Evolutionary conservation across 2,888 invertebrate genomes (phyloP), one percentile per base, ranked within the genome.

Genomic region (Allygus modestus): DNA sequence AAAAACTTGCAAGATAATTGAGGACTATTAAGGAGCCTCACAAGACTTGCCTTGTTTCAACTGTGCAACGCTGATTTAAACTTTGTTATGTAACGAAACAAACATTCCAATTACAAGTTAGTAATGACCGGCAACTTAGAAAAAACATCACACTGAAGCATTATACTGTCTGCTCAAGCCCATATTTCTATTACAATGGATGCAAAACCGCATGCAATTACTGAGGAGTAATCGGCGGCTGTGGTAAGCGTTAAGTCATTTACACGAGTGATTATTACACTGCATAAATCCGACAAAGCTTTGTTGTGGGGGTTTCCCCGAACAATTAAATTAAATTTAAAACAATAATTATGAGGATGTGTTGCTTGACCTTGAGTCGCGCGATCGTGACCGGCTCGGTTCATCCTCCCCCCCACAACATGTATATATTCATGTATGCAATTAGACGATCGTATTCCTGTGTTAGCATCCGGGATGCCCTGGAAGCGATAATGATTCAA

Each of bases 251-350:
- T 58, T 58, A 58, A 58, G 20, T 58, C 58, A 58, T 58, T 58
- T 58, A 58, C 9, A 58, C 58, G 23, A 58, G 58, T 58, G 58
- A 58, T 58, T 58, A 58, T 58, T 58, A 58, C 58, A 58, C 23
- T 4, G 20, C 58, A 58, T 23, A 58, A 23, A 20, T 58, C 58
- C 58, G 58, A 23, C 58, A 58, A 58, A 9, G 58, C 58, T 58
- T 58, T 58, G 58, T 58, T 58, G 58, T 23, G 58, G 20, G n/a
- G 23, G 58, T 23, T 58, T 58, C 58, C 58, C 23, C 23, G 17
- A 58, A 58, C 58, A 58, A 58, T 58, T 58, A 58, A 58, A 58
- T 58, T 58, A 58, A 58, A 23, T 58, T 58, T 58, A 4, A 46
- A 46, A 46, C 58, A 58, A 23, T 12, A 58, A 58, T 23, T 58